Conservation (phyloP, 2,888 invertebrate species). For the Polydrusus pterygomalis region DNA sequence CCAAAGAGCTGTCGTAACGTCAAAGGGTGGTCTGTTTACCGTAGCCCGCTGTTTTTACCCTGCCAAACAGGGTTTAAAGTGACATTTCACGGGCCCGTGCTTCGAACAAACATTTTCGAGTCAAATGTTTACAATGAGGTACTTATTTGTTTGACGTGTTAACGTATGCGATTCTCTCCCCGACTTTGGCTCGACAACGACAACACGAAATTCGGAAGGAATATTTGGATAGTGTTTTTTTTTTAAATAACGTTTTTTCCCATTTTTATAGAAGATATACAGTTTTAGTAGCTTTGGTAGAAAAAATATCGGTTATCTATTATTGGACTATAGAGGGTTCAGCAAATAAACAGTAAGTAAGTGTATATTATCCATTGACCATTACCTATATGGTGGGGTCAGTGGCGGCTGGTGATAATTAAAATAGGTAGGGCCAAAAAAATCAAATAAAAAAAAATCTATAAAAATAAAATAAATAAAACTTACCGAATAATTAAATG, state of each 20-base stretch:
- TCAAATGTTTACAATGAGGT: constrained; percentile 51
- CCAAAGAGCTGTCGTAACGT: constrained; percentile 30
- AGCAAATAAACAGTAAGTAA: too few species aligned
- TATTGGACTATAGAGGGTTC: too few species aligned
- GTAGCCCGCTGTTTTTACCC: constrained; percentile 49
- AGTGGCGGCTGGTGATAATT: too few species aligned
- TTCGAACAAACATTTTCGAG: constrained; percentile 49
- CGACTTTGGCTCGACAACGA: constrained; percentile 14
- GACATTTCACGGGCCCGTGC: constrained; percentile 48
- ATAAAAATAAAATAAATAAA: too few species aligned
- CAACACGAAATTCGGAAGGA: constrained; percentile 1
- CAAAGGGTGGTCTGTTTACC: constrained; percentile 49
- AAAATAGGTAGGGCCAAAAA: too few species aligned
- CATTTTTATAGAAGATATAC: too few species aligned
- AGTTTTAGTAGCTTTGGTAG: too few species aligned
- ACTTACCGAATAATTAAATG: too few species aligned
- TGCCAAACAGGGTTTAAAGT: constrained; percentile 50
- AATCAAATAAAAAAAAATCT: too few species aligned
- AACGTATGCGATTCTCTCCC: constrained; percentile 34
- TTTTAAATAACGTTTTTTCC: neutral
- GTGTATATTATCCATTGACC: too few species aligned
- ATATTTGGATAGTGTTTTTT: constrained; percentile 13
- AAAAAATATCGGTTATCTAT: too few species aligned
- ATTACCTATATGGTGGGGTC: too few species aligned
- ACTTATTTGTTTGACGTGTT: constrained; percentile 53